Base-by-base conservation (phyloP, 2,888 invertebrate genomes). In the Proisotoma minuta region DNA sequence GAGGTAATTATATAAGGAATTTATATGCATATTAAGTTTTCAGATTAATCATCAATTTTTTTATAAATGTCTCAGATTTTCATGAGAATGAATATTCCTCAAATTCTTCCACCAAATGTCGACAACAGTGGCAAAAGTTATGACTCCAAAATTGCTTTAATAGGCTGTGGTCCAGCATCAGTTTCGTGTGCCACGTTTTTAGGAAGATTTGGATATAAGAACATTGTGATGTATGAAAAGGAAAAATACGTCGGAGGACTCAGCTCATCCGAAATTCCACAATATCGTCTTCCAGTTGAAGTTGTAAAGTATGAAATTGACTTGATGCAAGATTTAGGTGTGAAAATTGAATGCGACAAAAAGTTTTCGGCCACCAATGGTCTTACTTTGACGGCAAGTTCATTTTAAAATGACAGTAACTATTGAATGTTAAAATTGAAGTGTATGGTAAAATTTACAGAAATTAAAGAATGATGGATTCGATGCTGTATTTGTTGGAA, bases 91-190 rank as follows among this genome's bases (percentile, higher is more conserved):
- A 87, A 87, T 20, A 85, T 99, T 4, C 86, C 84, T 0, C 97
- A 98, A 81, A 89, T 88, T 0, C 81, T 88, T 59, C 87, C 91
- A 63, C 92, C 92, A 0, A 83, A 83, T 29, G 83, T 84, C 20
- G 74, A 77, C 10, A 57, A 63, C 12, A 57, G 60, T 1, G 58
- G 57, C 3, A 40, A 47, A 15, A 70, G 69, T 24, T 73, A 71
- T 12, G 75, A 81, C 10, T 81, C 84, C 5, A 88, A 86, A 78
- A 88, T 99, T 54, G 94, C 89, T 0, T 77, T 99, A 27, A 76
- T 98, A 5, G 98, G 99, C 0, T 96, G 94, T 67, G 99, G 99
- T 0, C 98, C 99, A 0, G 95, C 98, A 2, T 93, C 94, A 8
- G 82, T 97, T 59, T 96, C 96, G 10, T 98, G 98, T 76, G 97